Evolutionary conservation across 1,140 invertebrate species (phyloP).

Genomic region (Panagrolaimus sp.): DNA sequence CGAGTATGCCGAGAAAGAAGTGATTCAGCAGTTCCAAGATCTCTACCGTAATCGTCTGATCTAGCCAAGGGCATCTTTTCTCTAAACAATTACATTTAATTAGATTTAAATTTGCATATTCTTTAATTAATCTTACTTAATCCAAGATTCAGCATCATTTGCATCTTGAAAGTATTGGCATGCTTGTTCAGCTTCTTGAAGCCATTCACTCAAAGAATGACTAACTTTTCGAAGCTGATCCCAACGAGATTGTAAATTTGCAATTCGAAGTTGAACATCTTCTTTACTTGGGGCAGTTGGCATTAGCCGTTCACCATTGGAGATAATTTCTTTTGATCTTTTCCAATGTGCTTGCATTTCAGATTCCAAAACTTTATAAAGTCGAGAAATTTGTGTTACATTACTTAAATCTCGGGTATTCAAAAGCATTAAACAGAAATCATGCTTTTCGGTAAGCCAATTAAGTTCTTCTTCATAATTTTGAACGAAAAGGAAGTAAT

Average conservation of each 20-base stretch:
- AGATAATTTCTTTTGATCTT: conserved; percentile 72
- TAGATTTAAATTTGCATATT: background rate
- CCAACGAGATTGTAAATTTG: conserved; percentile 74
- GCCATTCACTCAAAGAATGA: conserved; percentile 73
- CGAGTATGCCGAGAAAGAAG: conserved; percentile 69
- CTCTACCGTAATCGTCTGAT: conserved; percentile 79
- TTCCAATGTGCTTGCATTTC: conserved; percentile 80
- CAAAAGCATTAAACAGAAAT: conserved; percentile 81
- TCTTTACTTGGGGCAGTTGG: conserved; percentile 72
- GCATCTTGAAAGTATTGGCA: conserved; percentile 66
- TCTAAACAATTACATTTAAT: conserved; percentile 61
- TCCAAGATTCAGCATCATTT: conserved; percentile 94
- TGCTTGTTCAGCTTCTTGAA: conserved; percentile 87
- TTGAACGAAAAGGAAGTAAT: conserved; percentile 86
- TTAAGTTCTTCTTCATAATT: conserved; percentile 87
- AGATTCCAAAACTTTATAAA: conserved; percentile 85
- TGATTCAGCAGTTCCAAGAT: conserved; percentile 76
- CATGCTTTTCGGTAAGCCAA: conserved; percentile 84
- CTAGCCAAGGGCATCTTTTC: conserved; percentile 81
- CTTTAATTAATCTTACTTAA: conserved; percentile 59
- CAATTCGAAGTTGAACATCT: conserved; percentile 54
- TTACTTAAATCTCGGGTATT: conserved; percentile 84
- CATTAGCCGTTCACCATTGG: conserved; percentile 71
- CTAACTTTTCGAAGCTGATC: conserved; percentile 76
- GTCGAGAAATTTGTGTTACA: conserved; percentile 81